Conservation (phyloP, 2,113 vertebrate genomes). For the Oreamnos americanus region DNA sequence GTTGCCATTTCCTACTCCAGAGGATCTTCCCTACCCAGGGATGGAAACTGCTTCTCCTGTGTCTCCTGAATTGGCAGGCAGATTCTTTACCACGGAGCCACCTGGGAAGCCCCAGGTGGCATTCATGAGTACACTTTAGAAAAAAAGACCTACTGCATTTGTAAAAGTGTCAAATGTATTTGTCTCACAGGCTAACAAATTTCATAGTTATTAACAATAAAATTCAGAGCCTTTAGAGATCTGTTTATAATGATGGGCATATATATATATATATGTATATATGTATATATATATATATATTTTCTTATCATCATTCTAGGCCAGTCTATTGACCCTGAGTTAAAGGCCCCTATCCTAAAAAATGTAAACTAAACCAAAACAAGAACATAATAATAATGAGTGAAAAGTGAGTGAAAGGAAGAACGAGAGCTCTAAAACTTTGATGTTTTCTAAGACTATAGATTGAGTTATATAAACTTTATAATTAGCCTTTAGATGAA, state of each 20-base stretch:
- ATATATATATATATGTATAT: neutral
- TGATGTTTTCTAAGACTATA: conserved; percentile 11
- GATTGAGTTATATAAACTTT: conserved; percentile 44
- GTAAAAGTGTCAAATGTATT: neutral
- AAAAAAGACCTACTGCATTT: neutral
- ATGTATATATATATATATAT: neutral
- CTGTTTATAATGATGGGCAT: accelerated
- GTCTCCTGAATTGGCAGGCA: neutral
- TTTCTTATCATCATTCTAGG: neutral
- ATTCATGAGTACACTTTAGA: neutral
- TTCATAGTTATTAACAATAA: neutral
- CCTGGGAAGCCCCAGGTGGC: neutral
- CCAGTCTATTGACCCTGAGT: neutral
- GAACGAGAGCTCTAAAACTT: neutral
- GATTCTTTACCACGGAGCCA: neutral
- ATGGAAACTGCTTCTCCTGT: neutral
- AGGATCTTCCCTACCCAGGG: neutral
- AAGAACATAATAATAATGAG: neutral
- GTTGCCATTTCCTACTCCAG: neutral
- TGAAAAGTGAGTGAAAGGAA: neutral
- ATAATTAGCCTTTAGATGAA: conserved; percentile 57
- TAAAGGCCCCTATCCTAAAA: neutral
- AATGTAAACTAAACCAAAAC: neutral
- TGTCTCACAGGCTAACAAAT: neutral
- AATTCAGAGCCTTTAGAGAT: neutral